These are phyloP conservation scores for Megatriorchis doriae DNA, from an alignment of 2,113 vertebrate genomes.

Conservation along the genomic window DNA sequence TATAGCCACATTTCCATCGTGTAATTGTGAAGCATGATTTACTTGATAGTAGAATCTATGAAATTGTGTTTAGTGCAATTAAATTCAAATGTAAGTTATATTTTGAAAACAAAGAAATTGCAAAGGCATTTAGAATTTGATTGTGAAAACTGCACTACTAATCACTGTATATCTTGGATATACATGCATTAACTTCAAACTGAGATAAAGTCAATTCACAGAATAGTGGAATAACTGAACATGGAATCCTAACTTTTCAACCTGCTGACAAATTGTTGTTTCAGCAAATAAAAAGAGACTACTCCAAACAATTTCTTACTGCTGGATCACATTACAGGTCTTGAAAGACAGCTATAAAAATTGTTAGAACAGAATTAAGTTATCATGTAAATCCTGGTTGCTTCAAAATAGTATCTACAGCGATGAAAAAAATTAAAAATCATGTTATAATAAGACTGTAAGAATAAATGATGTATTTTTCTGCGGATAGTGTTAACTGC, in stretches of 20 bases:
- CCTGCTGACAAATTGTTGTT: background rate
- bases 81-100: background rate
- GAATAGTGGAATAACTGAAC: background rate
- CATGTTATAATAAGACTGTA: background rate
- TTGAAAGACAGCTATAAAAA: background rate
- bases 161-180: background rate
- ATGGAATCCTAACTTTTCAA: background rate
- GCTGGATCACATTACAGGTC: background rate
- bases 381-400: background rate
- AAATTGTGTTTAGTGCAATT: background rate
- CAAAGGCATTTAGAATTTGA: background rate
- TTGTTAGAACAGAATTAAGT: background rate
- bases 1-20: background rate
- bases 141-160: background rate
- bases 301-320: background rate
- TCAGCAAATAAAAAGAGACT: background rate
- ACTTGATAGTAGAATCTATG: background rate
- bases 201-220: background rate
- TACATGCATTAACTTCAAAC: background rate
- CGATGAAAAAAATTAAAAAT: background rate
- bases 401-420: background rate
- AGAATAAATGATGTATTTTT: background rate
- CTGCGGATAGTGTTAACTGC: background rate
- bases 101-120: background rate
- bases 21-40: background rate